These are phyloP conservation scores for Urocyon cinereoargenteus DNA, from an alignment of 2,797 vertebrate genomes.

Conservation along the genomic window DNA sequence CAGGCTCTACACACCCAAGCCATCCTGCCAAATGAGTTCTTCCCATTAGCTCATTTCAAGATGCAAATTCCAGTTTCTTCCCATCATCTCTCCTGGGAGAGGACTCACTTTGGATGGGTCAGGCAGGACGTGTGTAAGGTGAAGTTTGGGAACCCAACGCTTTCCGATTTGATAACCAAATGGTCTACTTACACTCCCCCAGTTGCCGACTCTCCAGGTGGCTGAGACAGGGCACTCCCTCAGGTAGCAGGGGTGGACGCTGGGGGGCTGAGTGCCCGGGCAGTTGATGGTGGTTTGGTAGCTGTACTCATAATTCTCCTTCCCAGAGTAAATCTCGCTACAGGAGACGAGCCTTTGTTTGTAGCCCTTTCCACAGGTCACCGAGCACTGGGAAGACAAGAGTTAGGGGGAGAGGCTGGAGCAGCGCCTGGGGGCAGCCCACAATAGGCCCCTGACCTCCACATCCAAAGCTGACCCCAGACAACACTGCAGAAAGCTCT, in stretches of 20 bases:
- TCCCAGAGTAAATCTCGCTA: conserved; percentile 96
- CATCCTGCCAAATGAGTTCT: background rate
- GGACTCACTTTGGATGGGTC: background rate
- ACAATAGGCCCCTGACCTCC: background rate
- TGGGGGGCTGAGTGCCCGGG: conserved; percentile 93
- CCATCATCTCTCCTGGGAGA: background rate
- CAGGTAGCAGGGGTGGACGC: conserved; percentile 92
- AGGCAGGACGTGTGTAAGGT: fast-evolving
- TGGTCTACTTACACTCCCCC: conserved; percentile 93
- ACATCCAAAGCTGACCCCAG: background rate
- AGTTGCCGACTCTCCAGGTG: conserved; percentile 95
- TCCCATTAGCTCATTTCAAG: background rate
- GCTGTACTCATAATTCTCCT: conserved; percentile 96
- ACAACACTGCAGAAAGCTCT: background rate
- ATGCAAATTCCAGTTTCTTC: background rate
- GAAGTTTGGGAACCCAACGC: background rate
- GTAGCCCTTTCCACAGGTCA: conserved; percentile 96
- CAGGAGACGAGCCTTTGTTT: conserved; percentile 96
- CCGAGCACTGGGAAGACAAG: conserved; percentile 92
- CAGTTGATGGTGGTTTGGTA: conserved; percentile 94
- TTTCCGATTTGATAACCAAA: fast-evolving
- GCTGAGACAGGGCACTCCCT: conserved; percentile 89
- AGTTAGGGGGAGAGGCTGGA: background rate
- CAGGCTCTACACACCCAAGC: fast-evolving
- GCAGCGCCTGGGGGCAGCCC: background rate